Evolutionary conservation across 2,888 invertebrate genomes (phyloP).

Genomic region (Pseudoips prasinana): DNA sequence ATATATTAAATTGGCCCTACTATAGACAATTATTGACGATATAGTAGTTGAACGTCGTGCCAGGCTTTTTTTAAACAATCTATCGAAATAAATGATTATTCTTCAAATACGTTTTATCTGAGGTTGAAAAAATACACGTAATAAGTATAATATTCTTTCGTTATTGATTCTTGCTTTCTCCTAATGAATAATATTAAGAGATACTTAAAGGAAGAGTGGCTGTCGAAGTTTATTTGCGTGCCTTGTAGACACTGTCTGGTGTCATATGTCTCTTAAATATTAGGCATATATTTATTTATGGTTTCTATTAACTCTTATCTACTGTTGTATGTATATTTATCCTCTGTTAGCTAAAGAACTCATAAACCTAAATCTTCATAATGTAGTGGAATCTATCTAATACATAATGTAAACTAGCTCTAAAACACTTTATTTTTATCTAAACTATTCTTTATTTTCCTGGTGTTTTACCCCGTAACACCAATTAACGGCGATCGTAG

Average conservation of each 20-base stretch:
- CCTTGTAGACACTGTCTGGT: slow-evolving; percentile 41
- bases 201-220: slow-evolving; percentile 20
- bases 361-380: slow-evolving; percentile 33
- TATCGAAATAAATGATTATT: too few species aligned
- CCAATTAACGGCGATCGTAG: slow-evolving; percentile 25
- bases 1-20: too few species aligned
- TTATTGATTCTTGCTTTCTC: too few species aligned
- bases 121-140: too few species aligned
- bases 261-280: slow-evolving; percentile 8
- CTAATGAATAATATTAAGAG: too few species aligned
- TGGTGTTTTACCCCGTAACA: slow-evolving; percentile 12
- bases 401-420: slow-evolving; percentile 30
- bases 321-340: slow-evolving; percentile 5
- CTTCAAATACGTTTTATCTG: too few species aligned
- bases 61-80: too few species aligned
- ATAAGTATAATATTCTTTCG: too few species aligned
- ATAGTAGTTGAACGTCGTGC: too few species aligned
- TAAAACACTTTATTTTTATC: slow-evolving; percentile 20
- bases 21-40: too few species aligned
- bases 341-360: slow-evolving; percentile 19
- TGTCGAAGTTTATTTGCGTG: slow-evolving; percentile 49
- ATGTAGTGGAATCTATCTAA: slow-evolving; percentile 45
- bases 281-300: slow-evolving; percentile 6
- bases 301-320: slow-evolving; percentile 16
- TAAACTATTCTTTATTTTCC: slow-evolving; percentile 15